Evolutionary conservation across 1,140 invertebrate species (phyloP).

Genomic region (Hyles euphorbiae): DNA sequence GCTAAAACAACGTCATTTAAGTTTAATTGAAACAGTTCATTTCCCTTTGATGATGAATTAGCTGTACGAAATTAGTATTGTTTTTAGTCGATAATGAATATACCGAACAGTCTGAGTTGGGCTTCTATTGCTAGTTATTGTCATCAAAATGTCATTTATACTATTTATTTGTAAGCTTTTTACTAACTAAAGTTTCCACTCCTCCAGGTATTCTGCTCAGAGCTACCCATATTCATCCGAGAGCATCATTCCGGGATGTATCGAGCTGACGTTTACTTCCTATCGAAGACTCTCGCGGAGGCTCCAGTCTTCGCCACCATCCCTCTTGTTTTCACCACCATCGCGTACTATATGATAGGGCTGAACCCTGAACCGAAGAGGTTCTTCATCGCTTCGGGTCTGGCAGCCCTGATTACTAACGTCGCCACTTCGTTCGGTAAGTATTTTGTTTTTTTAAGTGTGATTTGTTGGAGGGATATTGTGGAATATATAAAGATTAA

Average conservation of each 20-base stretch:
- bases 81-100: too few species aligned
- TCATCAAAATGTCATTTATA: too few species aligned
- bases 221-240: conserved; percentile 93
- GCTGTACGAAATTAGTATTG: too few species aligned
- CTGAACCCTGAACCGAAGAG: conserved; percentile 82
- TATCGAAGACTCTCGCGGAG: conserved; percentile 94
- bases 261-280: conserved; percentile 93
- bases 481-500: not conserved
- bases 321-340: conserved; percentile 88
- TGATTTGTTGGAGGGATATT: not conserved
- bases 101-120: too few species aligned
- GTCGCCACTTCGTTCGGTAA: conserved; percentile 94
- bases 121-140: too few species aligned
- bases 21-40: too few species aligned
- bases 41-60: too few species aligned
- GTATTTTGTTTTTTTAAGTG: conserved; percentile 17
- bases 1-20: too few species aligned
- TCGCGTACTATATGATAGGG: conserved; percentile 93
- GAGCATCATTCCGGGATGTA: conserved; percentile 96
- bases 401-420: conserved; percentile 91
- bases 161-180: too few species aligned
- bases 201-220: conserved; percentile 90
- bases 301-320: conserved; percentile 88
- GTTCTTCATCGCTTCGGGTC: conserved; percentile 85
- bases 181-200: not conserved